These are phyloP conservation scores for Drosophila neocordata DNA, from an alignment of 1,140 invertebrate genomes.

Conservation along the genomic window DNA sequence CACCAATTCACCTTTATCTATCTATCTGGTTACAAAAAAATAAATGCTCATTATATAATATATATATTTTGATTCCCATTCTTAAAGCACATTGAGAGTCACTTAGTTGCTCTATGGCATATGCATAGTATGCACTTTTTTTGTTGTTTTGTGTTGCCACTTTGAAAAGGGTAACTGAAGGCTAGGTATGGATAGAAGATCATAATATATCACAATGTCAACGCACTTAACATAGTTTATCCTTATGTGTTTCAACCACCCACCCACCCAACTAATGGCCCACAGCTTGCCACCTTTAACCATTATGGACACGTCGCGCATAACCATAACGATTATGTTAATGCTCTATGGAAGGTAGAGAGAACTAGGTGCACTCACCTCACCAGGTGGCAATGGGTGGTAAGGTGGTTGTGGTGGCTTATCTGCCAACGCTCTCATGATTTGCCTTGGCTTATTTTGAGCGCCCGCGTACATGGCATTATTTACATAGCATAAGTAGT, in stretches of 20 bases:
- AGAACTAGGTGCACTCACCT: neutral
- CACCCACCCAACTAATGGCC: constrained; percentile 1
- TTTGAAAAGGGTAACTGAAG: neutral
- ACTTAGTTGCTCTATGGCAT: neutral
- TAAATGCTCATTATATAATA: too few species aligned
- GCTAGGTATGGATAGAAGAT: constrained; percentile 17
- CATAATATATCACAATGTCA: constrained; percentile 75
- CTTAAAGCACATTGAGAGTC: too few species aligned
- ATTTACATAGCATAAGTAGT: constrained; percentile 80
- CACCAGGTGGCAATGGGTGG: neutral
- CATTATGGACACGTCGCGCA: constrained; percentile 79
- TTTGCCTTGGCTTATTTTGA: constrained; percentile 78
- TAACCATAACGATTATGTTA: constrained; percentile 81
- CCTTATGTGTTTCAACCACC: neutral
- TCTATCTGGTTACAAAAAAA: too few species aligned
- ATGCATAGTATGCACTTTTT: neutral
- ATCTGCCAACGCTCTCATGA: constrained; percentile 49
- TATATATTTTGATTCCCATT: too few species aligned
- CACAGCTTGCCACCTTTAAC: constrained; percentile 17
- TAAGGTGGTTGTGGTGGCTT: constrained; percentile 14
- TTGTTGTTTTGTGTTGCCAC: neutral
- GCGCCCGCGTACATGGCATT: constrained; percentile 48
- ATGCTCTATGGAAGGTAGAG: constrained; percentile 41
- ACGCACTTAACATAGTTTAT: constrained; percentile 77
- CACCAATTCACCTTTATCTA: too few species aligned